Evolutionary conservation across 2,888 invertebrate species (phyloP).

Genomic region (Pterobdella sp.): DNA sequence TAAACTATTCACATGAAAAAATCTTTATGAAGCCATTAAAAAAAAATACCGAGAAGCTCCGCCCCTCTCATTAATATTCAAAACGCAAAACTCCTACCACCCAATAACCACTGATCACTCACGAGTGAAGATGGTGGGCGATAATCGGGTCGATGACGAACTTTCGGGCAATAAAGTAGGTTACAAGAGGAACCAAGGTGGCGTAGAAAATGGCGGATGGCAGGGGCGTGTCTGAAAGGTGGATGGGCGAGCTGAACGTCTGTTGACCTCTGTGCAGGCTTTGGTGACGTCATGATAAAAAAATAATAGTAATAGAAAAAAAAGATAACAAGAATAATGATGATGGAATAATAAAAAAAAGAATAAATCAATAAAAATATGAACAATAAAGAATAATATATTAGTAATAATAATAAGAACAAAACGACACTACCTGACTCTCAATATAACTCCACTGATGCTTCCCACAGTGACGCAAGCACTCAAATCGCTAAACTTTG

Average conservation of each 20-base stretch:
- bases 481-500: conserved; percentile 76
- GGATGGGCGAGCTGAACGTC: conserved; percentile 77
- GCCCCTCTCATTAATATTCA: neutral
- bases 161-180: conserved; percentile 65
- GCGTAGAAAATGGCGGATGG: conserved; percentile 88
- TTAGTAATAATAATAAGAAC: conserved; percentile 3
- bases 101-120: conserved; percentile 34
- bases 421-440: conserved; percentile 65
- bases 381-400: no score
- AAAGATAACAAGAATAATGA: no score
- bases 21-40: no score
- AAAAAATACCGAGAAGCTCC: neutral
- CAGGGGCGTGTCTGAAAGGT: conserved; percentile 78
- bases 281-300: conserved; percentile 29
- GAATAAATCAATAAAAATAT: no score
- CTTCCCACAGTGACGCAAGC: conserved; percentile 77
- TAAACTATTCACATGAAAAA: no score
- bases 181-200: conserved; percentile 72
- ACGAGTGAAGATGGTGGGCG: conserved; percentile 64
- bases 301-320: conserved; percentile 1
- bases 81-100: neutral
- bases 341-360: no score
- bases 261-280: conserved; percentile 80
- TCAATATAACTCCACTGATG: conserved; percentile 78
- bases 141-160: conserved; percentile 67